Evolutionary conservation across 1,140 invertebrate genomes (phyloP).

Genomic region (Atta texana): DNA sequence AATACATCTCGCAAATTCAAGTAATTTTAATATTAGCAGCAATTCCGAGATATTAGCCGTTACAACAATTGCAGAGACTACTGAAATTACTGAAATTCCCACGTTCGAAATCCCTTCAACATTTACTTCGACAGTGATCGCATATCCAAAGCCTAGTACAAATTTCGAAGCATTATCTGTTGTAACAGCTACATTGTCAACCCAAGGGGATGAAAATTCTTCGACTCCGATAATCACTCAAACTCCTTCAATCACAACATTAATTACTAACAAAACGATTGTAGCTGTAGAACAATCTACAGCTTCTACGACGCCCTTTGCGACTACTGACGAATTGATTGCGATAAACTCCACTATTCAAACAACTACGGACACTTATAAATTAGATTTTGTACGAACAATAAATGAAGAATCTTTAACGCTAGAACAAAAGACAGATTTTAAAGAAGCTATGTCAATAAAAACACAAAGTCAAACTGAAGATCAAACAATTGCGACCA

Average conservation of each 20-base stretch:
- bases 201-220: neutral
- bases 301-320: neutral
- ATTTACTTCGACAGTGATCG: neutral
- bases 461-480: neutral
- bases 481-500: neutral
- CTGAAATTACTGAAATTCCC: neutral
- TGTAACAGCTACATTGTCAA: slow-evolving; percentile 13
- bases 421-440: neutral
- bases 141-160: neutral
- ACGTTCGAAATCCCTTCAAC: neutral
- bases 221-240: neutral
- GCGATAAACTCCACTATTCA: neutral
- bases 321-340: neutral
- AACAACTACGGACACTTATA: neutral
- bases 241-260: neutral
- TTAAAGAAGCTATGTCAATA: neutral
- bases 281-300: neutral
- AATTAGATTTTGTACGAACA: neutral
- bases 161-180: neutral
- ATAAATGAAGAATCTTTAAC: neutral
- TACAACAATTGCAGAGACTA: neutral
- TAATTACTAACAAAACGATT: neutral
- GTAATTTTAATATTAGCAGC: neutral
- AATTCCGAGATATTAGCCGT: neutral
- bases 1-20: neutral